Percentiles rank a stretch among this genome's conserved stretches.
Conservation (phyloP, 2,113 vertebrate species). For the Galemys pyrenaicus region DNA sequence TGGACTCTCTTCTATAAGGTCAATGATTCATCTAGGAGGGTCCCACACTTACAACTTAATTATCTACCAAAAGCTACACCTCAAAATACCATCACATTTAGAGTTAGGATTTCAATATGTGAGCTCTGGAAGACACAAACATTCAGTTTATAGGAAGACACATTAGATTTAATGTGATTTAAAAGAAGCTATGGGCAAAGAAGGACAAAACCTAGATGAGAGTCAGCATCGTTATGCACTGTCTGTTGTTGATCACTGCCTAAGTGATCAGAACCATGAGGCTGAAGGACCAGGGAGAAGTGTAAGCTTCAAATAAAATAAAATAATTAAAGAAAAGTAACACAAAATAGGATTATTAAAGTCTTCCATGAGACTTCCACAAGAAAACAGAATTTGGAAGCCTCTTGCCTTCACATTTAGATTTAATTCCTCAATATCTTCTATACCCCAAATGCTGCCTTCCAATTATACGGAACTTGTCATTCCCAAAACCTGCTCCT, state of each 20-base stretch:
- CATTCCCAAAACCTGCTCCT: neutral
- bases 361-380: neutral
- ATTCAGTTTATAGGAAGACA: neutral
- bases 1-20: neutral
- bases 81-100: neutral
- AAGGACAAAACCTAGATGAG: no score
- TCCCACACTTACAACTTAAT: neutral
- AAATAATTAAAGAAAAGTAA: no score
- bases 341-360: neutral
- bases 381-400: neutral
- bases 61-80: neutral
- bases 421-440: neutral
- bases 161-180: neutral
- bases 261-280: neutral
- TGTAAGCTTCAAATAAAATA: neutral
- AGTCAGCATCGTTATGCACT: neutral
- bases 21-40: neutral
- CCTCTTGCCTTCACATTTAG: neutral
- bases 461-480: neutral
- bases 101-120: neutral
- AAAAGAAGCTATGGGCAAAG: neutral
- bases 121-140: neutral
- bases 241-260: neutral
- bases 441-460: neutral
- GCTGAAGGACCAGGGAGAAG: neutral